These are phyloP conservation scores for Cinclus mexicanus DNA, from an alignment of 2,113 vertebrate species.

Conservation along the genomic window DNA sequence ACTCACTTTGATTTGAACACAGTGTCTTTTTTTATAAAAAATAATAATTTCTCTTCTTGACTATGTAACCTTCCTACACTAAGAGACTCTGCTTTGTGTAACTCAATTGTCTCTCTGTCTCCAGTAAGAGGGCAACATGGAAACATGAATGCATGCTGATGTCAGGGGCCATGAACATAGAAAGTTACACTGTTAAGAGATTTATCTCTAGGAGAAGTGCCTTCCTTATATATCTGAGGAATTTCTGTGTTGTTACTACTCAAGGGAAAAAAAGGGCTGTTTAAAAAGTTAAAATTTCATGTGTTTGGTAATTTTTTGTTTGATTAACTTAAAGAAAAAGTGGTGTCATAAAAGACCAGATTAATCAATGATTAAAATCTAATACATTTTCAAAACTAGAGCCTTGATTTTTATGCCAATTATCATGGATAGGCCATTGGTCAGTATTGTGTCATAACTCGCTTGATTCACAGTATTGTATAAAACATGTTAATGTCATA, in stretches of 20 bases:
- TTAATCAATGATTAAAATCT: not conserved
- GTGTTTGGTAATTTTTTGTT: accelerated
- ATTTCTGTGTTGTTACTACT: not conserved
- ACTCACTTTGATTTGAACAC: conserved; percentile 59
- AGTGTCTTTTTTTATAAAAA: not conserved
- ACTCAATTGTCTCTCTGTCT: conserved; percentile 50
- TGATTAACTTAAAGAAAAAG: not conserved
- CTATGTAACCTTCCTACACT: conserved; percentile 30
- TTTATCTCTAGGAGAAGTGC: not conserved
- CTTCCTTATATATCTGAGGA: not conserved
- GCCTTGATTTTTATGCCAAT: not conserved
- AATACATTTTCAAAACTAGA: not conserved
- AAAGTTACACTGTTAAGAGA: not conserved
- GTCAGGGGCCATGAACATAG: not conserved
- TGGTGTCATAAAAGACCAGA: not conserved
- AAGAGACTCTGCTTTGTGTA: not conserved
- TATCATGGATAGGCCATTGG: not conserved
- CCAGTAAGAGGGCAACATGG: not conserved
- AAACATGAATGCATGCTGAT: not conserved
- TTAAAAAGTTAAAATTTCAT: not conserved
- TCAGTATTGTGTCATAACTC: not conserved
- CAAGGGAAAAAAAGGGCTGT: not conserved
- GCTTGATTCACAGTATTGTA: not conserved
- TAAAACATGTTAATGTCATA: not conserved
- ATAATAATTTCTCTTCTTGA: conserved; percentile 54